These are phyloP conservation scores for Pangasianodon hypophthalmus DNA, from an alignment of 2,113 vertebrate species.

Conservation along the genomic window DNA sequence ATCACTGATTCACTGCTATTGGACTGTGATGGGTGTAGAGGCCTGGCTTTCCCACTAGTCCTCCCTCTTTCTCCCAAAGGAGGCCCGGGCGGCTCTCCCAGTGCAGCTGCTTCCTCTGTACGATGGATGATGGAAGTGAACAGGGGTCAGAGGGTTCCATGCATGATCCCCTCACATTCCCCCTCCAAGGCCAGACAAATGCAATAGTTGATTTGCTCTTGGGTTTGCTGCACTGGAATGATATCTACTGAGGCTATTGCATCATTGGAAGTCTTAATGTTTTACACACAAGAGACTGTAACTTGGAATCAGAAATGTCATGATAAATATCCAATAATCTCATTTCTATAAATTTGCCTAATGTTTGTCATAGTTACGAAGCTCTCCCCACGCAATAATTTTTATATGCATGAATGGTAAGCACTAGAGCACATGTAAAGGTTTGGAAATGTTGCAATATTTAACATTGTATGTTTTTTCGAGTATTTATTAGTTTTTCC, in stretches of 20 bases:
- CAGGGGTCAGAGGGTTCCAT: slow-evolving; percentile 49
- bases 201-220: slow-evolving; percentile 33
- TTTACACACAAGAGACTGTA: slow-evolving; percentile 28
- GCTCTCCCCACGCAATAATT: background rate
- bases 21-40: slow-evolving; percentile 45
- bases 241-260: slow-evolving; percentile 41
- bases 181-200: slow-evolving; percentile 22
- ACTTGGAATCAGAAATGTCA: slow-evolving; percentile 31
- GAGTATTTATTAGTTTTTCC: background rate
- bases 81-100: slow-evolving; percentile 38
- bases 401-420: background rate
- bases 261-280: slow-evolving; percentile 29
- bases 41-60: slow-evolving; percentile 14
- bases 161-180: slow-evolving; percentile 32
- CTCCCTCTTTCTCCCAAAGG: slow-evolving; percentile 20
- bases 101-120: slow-evolving; percentile 53
- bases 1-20: slow-evolving; percentile 39
- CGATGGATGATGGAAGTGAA: slow-evolving; percentile 51
- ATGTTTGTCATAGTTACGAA: slow-evolving; percentile 10
- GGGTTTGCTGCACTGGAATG: slow-evolving; percentile 25
- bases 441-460: background rate
- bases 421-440: background rate
- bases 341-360: slow-evolving; percentile 29
- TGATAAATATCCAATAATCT: slow-evolving; percentile 30
- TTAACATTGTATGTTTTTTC: background rate